Evolutionary conservation across 2,797 vertebrate species (phyloP).

Genomic region (Sarcoramphus papa): DNA sequence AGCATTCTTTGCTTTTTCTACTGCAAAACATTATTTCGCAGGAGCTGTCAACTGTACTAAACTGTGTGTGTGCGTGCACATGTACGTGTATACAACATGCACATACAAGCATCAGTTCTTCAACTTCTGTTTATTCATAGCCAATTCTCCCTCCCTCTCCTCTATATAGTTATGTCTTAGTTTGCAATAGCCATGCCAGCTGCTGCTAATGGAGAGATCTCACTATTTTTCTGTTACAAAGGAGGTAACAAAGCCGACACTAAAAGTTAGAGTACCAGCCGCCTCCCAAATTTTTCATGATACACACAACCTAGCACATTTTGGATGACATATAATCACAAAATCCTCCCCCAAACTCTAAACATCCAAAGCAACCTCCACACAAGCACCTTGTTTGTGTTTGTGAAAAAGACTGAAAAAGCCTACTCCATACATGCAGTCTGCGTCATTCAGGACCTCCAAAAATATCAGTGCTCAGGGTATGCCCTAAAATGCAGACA

Average conservation of each 20-base stretch:
- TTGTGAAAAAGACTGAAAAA: not conserved
- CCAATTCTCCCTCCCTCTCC: not conserved
- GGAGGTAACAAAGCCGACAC: not conserved
- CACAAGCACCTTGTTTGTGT: not conserved
- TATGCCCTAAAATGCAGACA: not conserved
- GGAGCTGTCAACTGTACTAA: not conserved
- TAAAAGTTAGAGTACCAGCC: not conserved
- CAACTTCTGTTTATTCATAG: not conserved
- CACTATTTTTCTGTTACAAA: not conserved
- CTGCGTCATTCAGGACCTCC: not conserved
- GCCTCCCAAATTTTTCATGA: not conserved
- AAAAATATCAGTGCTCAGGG: rapidly evolving
- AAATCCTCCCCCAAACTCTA: not conserved
- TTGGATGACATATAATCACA: rapidly evolving
- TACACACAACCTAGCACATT: not conserved
- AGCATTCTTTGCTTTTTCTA: not conserved
- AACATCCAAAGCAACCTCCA: not conserved
- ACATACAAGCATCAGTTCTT: not conserved
- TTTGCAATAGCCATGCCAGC: not conserved
- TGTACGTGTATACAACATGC: rapidly evolving
- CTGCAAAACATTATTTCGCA: not conserved
- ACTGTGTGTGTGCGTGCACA: not conserved
- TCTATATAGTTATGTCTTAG: not conserved
- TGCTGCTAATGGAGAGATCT: not conserved
- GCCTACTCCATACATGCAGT: not conserved